Evolutionary conservation across 2,888 invertebrate genomes (phyloP).

Genomic region (Platynereis dumerilii): DNA sequence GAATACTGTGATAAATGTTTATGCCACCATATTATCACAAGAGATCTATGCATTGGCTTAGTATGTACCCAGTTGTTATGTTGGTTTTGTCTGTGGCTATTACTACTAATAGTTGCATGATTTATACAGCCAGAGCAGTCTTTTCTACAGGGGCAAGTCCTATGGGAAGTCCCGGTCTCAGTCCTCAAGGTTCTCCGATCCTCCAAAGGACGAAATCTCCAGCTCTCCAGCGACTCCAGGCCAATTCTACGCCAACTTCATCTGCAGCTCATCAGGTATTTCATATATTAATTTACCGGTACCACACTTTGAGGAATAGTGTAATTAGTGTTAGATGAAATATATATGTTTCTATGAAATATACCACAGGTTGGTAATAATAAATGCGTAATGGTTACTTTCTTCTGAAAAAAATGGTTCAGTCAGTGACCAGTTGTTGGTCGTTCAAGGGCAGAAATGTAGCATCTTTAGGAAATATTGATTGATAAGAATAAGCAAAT

Average conservation of each 20-base stretch:
- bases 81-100: neutral
- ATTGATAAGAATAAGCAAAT: no score
- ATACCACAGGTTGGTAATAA: no score
- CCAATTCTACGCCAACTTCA: constrained; percentile 14
- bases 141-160: constrained; percentile 26
- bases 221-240: neutral
- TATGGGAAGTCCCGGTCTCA: constrained; percentile 29
- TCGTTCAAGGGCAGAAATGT: no score
- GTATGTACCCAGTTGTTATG: no score
- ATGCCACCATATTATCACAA: no score
- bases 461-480: no score
- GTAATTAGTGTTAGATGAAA: neutral
- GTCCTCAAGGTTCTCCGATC: constrained; percentile 29
- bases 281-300: neutral
- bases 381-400: no score
- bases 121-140: constrained; percentile 1
- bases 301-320: neutral
- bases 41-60: no score
- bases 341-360: no score
- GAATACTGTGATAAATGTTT: no score
- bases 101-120: neutral
- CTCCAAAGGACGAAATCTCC: constrained; percentile 9
- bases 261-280: constrained; percentile 11
- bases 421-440: no score
- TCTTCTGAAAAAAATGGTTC: no score